Conservation (phyloP, 2,113 vertebrate genomes). For the Salvator merianae region DNA sequence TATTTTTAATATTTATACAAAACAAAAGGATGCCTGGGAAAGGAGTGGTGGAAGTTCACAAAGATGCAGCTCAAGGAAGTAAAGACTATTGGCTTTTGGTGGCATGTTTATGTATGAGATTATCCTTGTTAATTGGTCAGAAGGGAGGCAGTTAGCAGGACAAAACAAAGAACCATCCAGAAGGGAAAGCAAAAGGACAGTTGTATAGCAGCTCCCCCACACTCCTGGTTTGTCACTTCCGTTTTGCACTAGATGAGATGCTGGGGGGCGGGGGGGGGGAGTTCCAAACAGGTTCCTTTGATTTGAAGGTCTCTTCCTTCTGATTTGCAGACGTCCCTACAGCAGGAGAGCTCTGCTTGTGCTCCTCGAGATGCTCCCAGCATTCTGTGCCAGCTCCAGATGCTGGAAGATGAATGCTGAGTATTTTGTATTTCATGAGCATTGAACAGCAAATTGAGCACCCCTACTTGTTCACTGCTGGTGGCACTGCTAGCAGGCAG, state of each 20-base stretch:
- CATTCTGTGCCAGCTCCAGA: too few relatives aligned
- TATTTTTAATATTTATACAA: neutral
- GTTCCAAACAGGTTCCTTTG: neutral
- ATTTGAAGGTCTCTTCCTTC: neutral
- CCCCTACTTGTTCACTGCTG: neutral
- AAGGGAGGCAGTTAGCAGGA: neutral
- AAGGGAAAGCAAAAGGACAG: neutral
- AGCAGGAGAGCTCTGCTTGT: too few relatives aligned
- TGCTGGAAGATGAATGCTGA: too few relatives aligned
- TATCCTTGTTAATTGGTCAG: neutral
- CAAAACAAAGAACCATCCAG: neutral
- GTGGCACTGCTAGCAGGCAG: neutral
- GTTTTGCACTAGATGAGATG: neutral
- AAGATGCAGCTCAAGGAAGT: neutral
- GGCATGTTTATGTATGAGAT: neutral
- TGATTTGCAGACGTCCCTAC: too few relatives aligned
- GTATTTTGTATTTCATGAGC: too few relatives aligned
- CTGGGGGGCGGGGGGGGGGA: too few relatives aligned
- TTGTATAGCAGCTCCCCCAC: neutral
- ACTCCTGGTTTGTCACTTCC: neutral
- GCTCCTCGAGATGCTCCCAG: too few relatives aligned
- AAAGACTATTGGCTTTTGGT: neutral
- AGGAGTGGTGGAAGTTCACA: neutral
- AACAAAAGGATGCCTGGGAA: constrained; percentile 2
- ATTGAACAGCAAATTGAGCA: neutral